phyloP scores from a whole-genome alignment of 1,140 invertebrate genomes.

The Brachionus asplanchnoidis region DNA sequence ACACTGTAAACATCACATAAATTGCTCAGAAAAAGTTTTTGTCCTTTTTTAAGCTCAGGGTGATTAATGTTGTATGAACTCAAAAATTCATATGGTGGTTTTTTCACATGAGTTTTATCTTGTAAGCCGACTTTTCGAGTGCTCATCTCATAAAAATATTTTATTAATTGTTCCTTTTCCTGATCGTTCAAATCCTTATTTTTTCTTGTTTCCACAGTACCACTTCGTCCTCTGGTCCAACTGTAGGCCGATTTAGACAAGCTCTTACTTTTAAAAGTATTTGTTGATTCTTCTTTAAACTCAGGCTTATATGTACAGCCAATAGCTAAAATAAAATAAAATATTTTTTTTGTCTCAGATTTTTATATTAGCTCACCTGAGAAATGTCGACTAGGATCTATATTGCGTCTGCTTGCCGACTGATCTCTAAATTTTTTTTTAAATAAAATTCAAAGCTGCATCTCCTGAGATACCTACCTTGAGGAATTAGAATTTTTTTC shows the following conservation, averaged over 20 bases:
- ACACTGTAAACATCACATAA: slow-evolving; percentile 19
- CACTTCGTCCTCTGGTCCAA: background rate
- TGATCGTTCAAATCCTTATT: background rate
- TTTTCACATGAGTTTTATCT: slow-evolving; percentile 23
- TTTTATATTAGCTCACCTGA: background rate
- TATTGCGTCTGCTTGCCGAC: background rate
- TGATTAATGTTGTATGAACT: slow-evolving; percentile 11
- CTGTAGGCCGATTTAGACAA: background rate
- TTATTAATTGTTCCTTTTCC: background rate
- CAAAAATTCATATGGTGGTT: background rate
- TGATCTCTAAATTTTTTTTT: background rate
- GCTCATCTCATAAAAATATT: slow-evolving; percentile 19
- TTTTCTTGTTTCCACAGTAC: background rate
- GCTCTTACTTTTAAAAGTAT: background rate
- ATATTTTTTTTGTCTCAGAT: background rate
- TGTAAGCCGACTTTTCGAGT: background rate
- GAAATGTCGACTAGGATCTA: slow-evolving; percentile 21
- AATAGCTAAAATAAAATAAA: background rate
- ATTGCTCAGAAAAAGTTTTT: slow-evolving; percentile 8
- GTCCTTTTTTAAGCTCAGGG: background rate
- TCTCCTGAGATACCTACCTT: background rate
- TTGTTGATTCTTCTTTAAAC: background rate
- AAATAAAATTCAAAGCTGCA: background rate
- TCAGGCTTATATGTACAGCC: slow-evolving; percentile 11
- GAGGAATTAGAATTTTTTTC: background rate